Evolutionary conservation across 2,113 vertebrate species (phyloP), one percentile per base, ranked within the genome.

Genomic region (Ictalurus furcatus): DNA sequence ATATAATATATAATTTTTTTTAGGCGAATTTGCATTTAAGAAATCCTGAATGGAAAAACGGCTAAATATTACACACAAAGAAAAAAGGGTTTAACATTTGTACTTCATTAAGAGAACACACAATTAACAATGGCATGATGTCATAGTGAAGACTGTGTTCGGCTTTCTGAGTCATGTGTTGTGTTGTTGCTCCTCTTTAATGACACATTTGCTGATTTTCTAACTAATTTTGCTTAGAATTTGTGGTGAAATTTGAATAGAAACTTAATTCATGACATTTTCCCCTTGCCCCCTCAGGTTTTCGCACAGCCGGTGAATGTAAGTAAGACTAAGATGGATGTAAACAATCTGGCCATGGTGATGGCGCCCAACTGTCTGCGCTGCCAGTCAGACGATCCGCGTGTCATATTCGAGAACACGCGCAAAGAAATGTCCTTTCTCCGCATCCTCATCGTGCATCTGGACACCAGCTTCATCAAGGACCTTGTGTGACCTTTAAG

Each of bases 341-440:
- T 97, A 91, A 97, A 97, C 91, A 97, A 97, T 91, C 90, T 97
- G 89, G 96, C 96, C 86, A 97, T 97, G 96, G 96, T 97, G 90
- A 97, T 97, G 96, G 96, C 96, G 4, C 96, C 96, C 61, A 97
- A 97, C 93, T 97, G 96, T 86, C 93, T 97, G 91, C 96, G 96
- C 88, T 97, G 96, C 90, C 96, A 96, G 87, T 97, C 96, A 0
- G 95, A 97, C 0, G 96, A 97, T 79, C 96, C 96, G 2, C 95
- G 96, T 0, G 0, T 97, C 69, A 97, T 97, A 90, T 96, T 97
- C 83, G 96, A 97, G 92, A 97, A 97, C 91, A 97, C 96, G 0
- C 95, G 96, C 89, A 96, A 96, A 69, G 96, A 97, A 90, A 96
- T 97, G 96, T 96, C 96, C 83, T 97, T 96, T 54, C 93, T 97